A percentile compares a stretch with the other conserved stretches of the same genome.
Conservation (phyloP, 37 sponge, comb jelly and placozoan species). For the Axinella damicornis region DNA sequence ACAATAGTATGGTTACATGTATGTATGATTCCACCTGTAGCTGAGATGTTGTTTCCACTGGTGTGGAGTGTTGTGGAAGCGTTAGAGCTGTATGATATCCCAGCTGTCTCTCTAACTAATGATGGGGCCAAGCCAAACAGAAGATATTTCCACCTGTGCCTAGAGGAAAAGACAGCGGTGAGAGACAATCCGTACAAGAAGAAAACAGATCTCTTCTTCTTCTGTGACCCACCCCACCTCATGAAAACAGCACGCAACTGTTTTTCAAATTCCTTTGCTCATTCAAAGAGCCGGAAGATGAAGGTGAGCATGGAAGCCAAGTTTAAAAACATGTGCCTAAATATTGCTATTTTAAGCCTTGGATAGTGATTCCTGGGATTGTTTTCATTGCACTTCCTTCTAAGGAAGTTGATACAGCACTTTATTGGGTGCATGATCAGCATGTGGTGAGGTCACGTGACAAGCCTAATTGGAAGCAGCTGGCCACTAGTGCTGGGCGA, state of each 20-base stretch:
- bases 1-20: neutral
- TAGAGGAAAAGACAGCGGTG: too few relatives aligned
- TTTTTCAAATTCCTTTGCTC: constrained; percentile 42
- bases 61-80: constrained; percentile 16
- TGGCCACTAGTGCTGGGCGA: too few relatives aligned
- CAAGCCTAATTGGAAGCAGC: too few relatives aligned
- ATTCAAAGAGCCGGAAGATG: constrained; percentile 19
- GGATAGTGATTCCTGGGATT: too few relatives aligned
- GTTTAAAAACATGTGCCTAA: neutral
- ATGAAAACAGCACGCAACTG: constrained; percentile 36
- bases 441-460: too few relatives aligned
- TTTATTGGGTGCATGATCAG: too few relatives aligned
- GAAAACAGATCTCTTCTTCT: neutral
- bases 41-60: constrained; percentile 11
- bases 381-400: too few relatives aligned
- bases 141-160: constrained; percentile 3
- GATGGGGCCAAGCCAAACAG: constrained; percentile 24
- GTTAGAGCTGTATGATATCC: constrained; percentile 21
- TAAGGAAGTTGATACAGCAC: too few relatives aligned
- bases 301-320: neutral
- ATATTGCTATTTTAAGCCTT: too few relatives aligned
- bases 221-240: constrained; percentile 27
- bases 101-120: constrained; percentile 7
- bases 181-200: constrained; percentile 19
- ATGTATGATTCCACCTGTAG: neutral